Percentiles rank a stretch among this genome's conserved stretches.
Evolutionary conservation across 2,797 vertebrate genomes (phyloP).

Genomic region (Sebastes alutus): DNA sequence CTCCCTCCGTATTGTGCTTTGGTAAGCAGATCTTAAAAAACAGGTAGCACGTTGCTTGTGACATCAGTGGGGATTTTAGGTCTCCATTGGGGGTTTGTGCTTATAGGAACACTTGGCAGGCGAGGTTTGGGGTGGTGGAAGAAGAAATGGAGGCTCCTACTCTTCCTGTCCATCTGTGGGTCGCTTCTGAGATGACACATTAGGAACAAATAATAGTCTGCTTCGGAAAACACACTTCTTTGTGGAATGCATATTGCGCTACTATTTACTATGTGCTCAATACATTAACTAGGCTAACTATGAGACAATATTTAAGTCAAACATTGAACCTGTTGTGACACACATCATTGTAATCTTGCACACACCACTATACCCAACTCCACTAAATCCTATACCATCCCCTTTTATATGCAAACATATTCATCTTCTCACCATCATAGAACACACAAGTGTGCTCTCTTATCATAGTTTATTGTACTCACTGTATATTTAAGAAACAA

Average conservation of each 20-base stretch:
- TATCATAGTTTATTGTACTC: background rate
- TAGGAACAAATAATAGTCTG: slow-evolving; percentile 10
- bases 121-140: slow-evolving; percentile 41
- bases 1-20: slow-evolving; percentile 12
- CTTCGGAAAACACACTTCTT: slow-evolving; percentile 9
- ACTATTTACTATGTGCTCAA: background rate
- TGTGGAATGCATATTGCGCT: background rate
- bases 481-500: background rate
- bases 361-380: background rate
- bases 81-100: slow-evolving; percentile 59
- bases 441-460: background rate
- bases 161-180: slow-evolving; percentile 40
- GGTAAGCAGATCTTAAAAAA: slow-evolving; percentile 37
- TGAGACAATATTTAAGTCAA: slow-evolving; percentile 7
- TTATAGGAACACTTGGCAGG: slow-evolving; percentile 64
- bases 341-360: background rate
- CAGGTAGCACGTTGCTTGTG: slow-evolving; percentile 78
- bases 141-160: slow-evolving; percentile 50
- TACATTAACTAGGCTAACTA: background rate
- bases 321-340: background rate
- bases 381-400: background rate
- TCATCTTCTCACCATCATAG: background rate
- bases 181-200: slow-evolving; percentile 30
- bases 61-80: slow-evolving; percentile 62
- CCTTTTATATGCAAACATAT: background rate